Conservation (phyloP, 2,113 vertebrate species). For the Cricetomys ansorgei region DNA sequence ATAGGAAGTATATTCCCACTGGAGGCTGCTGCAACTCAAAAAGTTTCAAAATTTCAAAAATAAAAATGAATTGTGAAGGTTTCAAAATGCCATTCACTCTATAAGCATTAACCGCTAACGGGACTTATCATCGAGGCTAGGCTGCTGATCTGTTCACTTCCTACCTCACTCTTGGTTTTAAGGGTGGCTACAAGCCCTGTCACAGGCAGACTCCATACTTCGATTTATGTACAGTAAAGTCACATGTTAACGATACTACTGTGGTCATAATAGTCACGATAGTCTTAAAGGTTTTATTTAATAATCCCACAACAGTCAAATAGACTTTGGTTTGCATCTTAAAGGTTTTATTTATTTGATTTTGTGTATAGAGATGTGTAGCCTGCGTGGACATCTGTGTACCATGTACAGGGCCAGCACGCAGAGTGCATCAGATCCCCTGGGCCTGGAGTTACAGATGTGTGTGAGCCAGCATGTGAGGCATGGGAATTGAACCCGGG, state of each 20-base stretch:
- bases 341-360: not conserved
- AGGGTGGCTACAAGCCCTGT: not conserved
- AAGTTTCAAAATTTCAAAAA: not conserved
- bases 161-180: not conserved
- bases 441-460: not conserved
- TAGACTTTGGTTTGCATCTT: not conserved
- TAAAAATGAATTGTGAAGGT: not conserved
- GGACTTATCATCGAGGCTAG: not conserved
- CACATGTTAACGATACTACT: too few species aligned
- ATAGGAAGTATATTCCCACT: not conserved
- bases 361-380: not conserved
- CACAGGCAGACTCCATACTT: not conserved
- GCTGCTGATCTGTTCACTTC: fast-evolving
- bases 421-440: not conserved
- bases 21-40: too few species aligned
- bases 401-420: not conserved
- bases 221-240: not conserved
- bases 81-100: not conserved
- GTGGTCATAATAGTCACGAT: too few species aligned
- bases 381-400: not conserved
- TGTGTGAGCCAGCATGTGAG: not conserved
- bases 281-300: too few species aligned
- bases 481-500: not conserved
- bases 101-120: not conserved
- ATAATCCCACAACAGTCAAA: not conserved